Conservation (phyloP, 2,113 vertebrate species). For the Mesoclemmys tuberculata region DNA sequence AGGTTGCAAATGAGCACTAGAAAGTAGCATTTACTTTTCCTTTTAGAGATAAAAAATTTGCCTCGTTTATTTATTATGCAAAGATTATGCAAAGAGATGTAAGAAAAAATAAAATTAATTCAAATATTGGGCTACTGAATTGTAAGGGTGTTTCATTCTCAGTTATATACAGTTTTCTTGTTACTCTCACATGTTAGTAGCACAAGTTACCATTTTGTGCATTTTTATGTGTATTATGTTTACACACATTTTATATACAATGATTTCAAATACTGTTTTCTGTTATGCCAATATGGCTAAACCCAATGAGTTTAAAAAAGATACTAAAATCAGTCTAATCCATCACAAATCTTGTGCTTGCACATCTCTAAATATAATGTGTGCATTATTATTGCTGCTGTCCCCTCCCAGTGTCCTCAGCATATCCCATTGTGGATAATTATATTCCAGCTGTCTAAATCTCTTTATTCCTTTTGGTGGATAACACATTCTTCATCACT, state of each 20-base stretch:
- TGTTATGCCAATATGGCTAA: background rate
- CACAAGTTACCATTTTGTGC: background rate
- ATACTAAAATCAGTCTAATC: background rate
- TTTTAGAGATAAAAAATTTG: background rate
- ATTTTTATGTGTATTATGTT: background rate
- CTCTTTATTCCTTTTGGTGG: background rate
- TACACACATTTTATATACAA: background rate
- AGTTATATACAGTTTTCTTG: background rate
- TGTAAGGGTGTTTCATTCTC: background rate
- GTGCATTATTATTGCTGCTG: background rate
- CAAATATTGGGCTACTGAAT: background rate
- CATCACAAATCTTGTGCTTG: background rate
- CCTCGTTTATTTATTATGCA: background rate
- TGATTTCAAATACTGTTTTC: background rate
- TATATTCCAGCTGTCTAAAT: background rate
- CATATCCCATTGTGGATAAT: background rate
- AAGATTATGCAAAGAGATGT: background rate
- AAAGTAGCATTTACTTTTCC: background rate
- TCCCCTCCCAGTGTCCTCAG: background rate
- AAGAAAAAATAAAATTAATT: background rate
- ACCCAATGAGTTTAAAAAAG: background rate
- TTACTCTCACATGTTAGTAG: background rate
- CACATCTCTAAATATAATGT: background rate
- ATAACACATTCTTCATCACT: rapidly evolving
- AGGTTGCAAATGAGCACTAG: background rate